Evolutionary conservation across 2,797 vertebrate genomes (phyloP).

Genomic region (Ara ararauna): DNA sequence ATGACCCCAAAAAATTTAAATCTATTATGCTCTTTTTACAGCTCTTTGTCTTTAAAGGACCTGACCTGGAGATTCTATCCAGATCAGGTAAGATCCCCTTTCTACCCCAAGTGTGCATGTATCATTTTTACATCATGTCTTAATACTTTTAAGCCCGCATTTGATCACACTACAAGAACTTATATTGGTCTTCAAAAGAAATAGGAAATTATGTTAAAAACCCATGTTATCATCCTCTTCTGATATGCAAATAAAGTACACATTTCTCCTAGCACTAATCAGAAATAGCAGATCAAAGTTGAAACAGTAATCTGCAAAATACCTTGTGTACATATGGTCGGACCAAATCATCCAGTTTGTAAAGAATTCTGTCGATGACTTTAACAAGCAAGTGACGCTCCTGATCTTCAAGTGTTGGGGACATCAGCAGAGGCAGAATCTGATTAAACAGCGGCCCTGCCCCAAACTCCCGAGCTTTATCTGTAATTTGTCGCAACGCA

Average conservation of each 20-base stretch:
- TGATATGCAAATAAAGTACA: not conserved
- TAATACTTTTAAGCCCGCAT: not conserved
- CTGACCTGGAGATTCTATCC: not conserved
- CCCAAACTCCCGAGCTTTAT: constrained; percentile 97
- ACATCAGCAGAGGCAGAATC: constrained; percentile 97
- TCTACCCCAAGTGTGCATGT: not conserved
- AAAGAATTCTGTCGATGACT: constrained; percentile 98
- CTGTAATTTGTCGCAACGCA: constrained; percentile 95
- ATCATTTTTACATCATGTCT: not conserved
- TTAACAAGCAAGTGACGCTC: constrained; percentile 98
- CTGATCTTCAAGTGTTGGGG: constrained; percentile 97
- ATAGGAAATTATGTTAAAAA: not conserved
- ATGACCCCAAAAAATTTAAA: fast-evolving
- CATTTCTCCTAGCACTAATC: not conserved
- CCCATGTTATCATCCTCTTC: not conserved
- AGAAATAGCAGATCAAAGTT: not conserved
- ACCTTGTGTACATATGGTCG: constrained; percentile 99
- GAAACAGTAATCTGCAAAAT: not conserved
- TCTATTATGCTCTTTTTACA: not conserved
- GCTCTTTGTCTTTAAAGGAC: not conserved
- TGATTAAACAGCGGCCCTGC: constrained; percentile 98
- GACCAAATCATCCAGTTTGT: constrained; percentile 97
- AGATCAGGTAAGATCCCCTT: not conserved
- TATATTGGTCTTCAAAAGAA: not conserved
- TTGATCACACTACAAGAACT: not conserved